These are phyloP conservation scores for Manis pentadactyla DNA, from an alignment of 2,797 vertebrate genomes.

Conservation along the genomic window DNA sequence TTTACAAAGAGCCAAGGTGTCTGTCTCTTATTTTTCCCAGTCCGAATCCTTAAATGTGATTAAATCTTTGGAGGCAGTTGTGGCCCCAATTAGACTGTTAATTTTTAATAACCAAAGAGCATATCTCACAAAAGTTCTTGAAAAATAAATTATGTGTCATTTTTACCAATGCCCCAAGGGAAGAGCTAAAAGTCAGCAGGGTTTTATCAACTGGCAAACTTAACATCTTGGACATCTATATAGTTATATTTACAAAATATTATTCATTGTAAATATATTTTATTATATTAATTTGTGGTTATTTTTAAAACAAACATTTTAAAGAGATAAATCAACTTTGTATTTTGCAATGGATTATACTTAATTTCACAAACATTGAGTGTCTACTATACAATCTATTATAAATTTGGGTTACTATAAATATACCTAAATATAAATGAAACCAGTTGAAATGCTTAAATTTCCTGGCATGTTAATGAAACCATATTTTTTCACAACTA, in stretches of 20 bases:
- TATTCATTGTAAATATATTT: constrained; percentile 64
- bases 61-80: constrained; percentile 48
- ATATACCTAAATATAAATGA: constrained; percentile 66
- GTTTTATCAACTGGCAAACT: constrained; percentile 53
- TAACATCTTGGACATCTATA: constrained; percentile 46
- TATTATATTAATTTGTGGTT: constrained; percentile 62
- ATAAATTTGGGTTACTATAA: constrained; percentile 62
- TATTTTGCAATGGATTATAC: constrained; percentile 68
- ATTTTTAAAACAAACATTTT: constrained; percentile 58
- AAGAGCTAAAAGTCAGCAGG: constrained; percentile 56
- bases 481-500: constrained; percentile 49
- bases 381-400: constrained; percentile 47
- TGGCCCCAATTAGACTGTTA: constrained; percentile 53
- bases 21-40: constrained; percentile 61
- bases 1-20: constrained; percentile 64
- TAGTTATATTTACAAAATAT: constrained; percentile 61
- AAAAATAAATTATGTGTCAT: constrained; percentile 60
- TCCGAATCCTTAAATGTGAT: constrained; percentile 56
- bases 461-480: constrained; percentile 62
- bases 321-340: constrained; percentile 43
- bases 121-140: constrained; percentile 59
- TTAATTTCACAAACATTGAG: constrained; percentile 66
- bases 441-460: constrained; percentile 62
- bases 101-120: constrained; percentile 66
- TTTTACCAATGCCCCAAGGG: constrained; percentile 58